Conservation (phyloP, 2,113 vertebrate genomes). For the Platichthys flesus region DNA sequence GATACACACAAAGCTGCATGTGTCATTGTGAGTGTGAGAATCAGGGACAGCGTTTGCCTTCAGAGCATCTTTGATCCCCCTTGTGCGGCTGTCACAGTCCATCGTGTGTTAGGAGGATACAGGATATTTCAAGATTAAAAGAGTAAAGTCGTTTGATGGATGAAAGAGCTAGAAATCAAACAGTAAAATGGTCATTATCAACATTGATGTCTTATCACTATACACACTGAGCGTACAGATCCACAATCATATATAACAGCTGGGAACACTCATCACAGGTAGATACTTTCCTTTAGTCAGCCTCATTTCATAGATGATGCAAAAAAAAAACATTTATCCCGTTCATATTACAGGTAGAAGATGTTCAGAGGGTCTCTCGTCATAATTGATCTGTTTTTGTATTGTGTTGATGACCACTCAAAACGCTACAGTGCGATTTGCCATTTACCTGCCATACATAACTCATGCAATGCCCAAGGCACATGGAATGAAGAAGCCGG, state of each 20-base stretch:
- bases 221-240: background rate
- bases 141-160: background rate
- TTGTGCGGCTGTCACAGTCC: slow-evolving; percentile 20
- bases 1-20: slow-evolving; percentile 16
- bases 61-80: slow-evolving; percentile 36
- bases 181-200: background rate
- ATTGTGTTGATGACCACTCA: too few relatives aligned
- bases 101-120: background rate
- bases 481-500: too few relatives aligned
- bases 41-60: slow-evolving; percentile 23
- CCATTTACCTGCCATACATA: too few relatives aligned
- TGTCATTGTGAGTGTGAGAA: slow-evolving; percentile 28
- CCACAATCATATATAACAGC: background rate
- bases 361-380: too few relatives aligned
- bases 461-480: too few relatives aligned
- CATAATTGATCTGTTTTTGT: too few relatives aligned
- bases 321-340: background rate
- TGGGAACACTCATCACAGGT: background rate
- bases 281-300: background rate
- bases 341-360: background rate
- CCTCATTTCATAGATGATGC: background rate
- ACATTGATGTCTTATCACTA: slow-evolving; percentile 1
- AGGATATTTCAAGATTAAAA: background rate
- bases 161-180: slow-evolving; percentile 2
- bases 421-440: too few relatives aligned